A percentile compares a stretch with the other conserved stretches of the same genome.
These are phyloP conservation scores for Sebastes schlegelii DNA, from an alignment of 2,113 vertebrate genomes.

Conservation along the genomic window DNA sequence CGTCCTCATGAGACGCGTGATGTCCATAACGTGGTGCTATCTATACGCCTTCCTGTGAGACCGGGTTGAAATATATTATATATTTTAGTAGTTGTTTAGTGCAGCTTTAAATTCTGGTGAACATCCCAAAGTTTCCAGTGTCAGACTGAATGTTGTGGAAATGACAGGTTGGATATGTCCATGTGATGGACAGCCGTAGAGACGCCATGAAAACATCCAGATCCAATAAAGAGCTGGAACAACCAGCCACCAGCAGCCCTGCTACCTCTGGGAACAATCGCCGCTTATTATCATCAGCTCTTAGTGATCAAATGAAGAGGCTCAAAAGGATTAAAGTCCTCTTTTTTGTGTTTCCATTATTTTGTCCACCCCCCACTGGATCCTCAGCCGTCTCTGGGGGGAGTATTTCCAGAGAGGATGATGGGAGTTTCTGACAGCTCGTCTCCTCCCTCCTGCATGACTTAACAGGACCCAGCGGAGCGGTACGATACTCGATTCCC, in stretches of 20 bases:
- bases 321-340: neutral
- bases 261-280: neutral
- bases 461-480: conserved; percentile 62
- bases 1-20: too few relatives aligned
- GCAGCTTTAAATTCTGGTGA: neutral
- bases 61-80: too few relatives aligned
- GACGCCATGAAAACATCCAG: neutral
- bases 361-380: conserved; percentile 41
- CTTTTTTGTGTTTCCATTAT: conserved; percentile 44
- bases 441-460: conserved; percentile 67
- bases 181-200: neutral
- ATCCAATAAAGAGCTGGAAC: neutral
- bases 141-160: neutral
- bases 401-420: conserved; percentile 60
- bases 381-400: conserved; percentile 46
- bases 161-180: neutral
- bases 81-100: neutral
- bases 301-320: neutral
- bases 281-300: neutral
- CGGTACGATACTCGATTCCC: conserved; percentile 62
- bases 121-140: neutral
- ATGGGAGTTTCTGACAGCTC: conserved; percentile 76
- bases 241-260: neutral
- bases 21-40: too few relatives aligned
- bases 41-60: too few relatives aligned